Conservation (phyloP, 2,888 invertebrate genomes). For the Criorhina ranunculi region DNA sequence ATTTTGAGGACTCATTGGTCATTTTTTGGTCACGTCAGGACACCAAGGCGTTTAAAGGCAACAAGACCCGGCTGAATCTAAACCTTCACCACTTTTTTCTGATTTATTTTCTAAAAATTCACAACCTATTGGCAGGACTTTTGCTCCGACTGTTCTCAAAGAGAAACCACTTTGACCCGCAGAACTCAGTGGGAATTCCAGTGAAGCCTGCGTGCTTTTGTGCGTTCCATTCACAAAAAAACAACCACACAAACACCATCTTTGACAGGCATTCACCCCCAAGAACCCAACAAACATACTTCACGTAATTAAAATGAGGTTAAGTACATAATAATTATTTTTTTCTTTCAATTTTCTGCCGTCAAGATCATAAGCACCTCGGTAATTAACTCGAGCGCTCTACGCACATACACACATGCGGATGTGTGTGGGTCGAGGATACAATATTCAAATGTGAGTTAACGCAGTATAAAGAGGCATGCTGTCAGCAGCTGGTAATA, state of each 20-base stretch:
- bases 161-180: slow-evolving; percentile 2
- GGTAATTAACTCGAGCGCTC: slow-evolving; percentile 38
- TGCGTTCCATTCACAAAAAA: neutral
- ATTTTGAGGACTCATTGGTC: too few relatives aligned
- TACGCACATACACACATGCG: neutral
- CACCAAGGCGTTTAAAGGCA: too few relatives aligned
- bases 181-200: neutral
- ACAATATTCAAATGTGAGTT: slow-evolving; percentile 12
- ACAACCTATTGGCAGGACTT: too few relatives aligned
- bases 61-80: too few relatives aligned
- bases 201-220: too few relatives aligned
- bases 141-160: neutral
- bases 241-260: neutral
- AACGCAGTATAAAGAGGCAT: neutral
- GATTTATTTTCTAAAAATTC: too few relatives aligned
- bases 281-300: slow-evolving; percentile 28
- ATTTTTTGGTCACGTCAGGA: too few relatives aligned
- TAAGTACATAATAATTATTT: slow-evolving; percentile 39
- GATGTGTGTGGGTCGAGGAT: neutral
- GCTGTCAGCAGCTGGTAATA: neutral
- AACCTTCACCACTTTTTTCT: too few relatives aligned
- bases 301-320: slow-evolving; percentile 49
- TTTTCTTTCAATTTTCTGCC: slow-evolving; percentile 35
- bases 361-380: slow-evolving; percentile 42
- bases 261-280: neutral